Percentiles rank a stretch among this genome's conserved stretches.
These are phyloP conservation scores for Brachyhypopomus occidentalis DNA, from an alignment of 2,113 vertebrate genomes.

Conservation along the genomic window DNA sequence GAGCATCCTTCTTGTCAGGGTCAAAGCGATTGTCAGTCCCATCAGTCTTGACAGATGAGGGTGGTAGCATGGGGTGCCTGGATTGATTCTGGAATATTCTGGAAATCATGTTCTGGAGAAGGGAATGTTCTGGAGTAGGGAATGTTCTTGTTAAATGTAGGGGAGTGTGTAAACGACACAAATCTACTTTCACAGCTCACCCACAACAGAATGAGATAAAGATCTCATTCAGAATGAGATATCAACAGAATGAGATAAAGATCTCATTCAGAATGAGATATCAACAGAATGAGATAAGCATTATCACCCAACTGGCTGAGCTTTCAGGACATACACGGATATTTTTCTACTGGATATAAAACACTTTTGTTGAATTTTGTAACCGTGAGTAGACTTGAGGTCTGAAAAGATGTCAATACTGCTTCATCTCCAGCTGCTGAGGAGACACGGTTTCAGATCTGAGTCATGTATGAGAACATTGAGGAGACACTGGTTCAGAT, in stretches of 20 bases:
- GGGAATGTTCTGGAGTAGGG: neutral
- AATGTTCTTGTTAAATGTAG: neutral
- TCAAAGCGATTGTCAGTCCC: conserved; percentile 29
- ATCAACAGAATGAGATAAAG: neutral
- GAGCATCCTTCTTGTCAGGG: conserved; percentile 26
- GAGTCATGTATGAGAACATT: too few species aligned
- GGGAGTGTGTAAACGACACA: neutral
- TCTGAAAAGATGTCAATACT: neutral
- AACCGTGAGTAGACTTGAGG: neutral
- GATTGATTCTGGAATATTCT: too few species aligned
- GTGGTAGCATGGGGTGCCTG: neutral
- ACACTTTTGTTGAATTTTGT: neutral
- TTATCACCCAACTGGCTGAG: neutral
- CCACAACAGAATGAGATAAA: neutral
- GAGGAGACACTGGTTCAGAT: too few species aligned
- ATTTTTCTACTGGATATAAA: neutral
- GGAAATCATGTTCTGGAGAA: too few species aligned
- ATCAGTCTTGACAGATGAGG: conserved; percentile 23
- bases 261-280: too few species aligned
- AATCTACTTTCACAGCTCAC: neutral
- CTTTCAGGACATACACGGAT: neutral
- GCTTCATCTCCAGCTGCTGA: too few species aligned
- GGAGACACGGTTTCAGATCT: too few species aligned
- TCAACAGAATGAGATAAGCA: neutral
- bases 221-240: too few species aligned